Evolutionary conservation across 2,888 invertebrate genomes (phyloP), one percentile per base, ranked within the genome.

Genomic region (Acanthococcus lagerstroemiae): DNA sequence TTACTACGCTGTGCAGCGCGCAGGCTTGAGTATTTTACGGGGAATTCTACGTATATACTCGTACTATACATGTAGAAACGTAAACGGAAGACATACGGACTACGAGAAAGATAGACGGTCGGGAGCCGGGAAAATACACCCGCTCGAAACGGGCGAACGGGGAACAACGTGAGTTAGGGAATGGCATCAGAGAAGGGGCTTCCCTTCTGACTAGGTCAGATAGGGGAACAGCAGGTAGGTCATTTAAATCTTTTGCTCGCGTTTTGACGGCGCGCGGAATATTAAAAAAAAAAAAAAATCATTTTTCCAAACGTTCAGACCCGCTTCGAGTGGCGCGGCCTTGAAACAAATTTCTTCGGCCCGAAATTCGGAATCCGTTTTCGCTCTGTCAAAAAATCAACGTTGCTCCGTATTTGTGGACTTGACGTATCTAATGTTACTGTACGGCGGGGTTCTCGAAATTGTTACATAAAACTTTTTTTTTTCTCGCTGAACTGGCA

Each of bases 21-120:
- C 63, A 63, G 50, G 63, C 63, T 63, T 52, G 52, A 52, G 52
- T 52, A 52, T 54, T 63, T 63, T 63, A 37, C 52, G 54, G 63
- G 25, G 63, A 63, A 52, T 63, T 37, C 63, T 63, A 55, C 24
- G 24, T 24, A 21, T 15, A 52, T 19, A 48, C 48, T 48, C 1
- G 37, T n/a, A 37, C 37, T 15, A 9, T 37, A n/a, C n/a, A n/a
- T n/a, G 12, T 37, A 52, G 25, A 52, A 52, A 52, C 63, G 63
- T 63, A 63, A 63, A 63, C 63, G 63, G 63, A 63, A 63, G 63
- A 63, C 63, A 63, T 63, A 63, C 63, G 63, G 63, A 63, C 63
- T 27, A 63, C 63, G 54, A 52, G 52, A 52, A 52, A 52, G 63
- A 63, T 63, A 63, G 63, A 63, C 63, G 63, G 52, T 63, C 24